These are phyloP conservation scores for Anarsia innoxiella DNA, from an alignment of 2,888 invertebrate species.

Conservation along the genomic window DNA sequence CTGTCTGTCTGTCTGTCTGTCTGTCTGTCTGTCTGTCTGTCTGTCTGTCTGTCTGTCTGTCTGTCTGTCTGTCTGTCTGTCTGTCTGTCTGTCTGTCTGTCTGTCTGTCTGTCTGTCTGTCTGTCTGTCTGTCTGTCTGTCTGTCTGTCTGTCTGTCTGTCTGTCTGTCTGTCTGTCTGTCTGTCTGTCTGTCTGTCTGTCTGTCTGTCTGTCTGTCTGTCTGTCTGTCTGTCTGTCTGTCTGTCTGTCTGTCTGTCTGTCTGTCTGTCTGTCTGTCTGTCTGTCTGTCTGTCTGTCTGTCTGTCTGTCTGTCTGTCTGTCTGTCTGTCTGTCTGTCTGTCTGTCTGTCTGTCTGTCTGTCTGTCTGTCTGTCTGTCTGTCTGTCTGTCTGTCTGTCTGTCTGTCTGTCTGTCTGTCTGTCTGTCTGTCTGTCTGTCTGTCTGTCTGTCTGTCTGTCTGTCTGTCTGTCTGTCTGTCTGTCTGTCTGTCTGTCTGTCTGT, in stretches of 20 bases:
- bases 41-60: neutral
- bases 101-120: neutral
- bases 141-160: neutral
- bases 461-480: neutral
- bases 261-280: neutral
- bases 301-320: neutral
- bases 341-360: neutral
- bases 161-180: neutral
- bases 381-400: neutral
- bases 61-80: neutral
- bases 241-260: neutral
- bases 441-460: neutral
- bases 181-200: neutral
- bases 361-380: neutral
- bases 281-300: neutral
- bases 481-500: neutral
- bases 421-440: neutral
- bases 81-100: neutral
- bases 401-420: neutral
- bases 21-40: neutral
- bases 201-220: neutral
- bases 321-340: neutral
- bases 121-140: neutral
- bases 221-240: neutral
- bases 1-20: neutral